A percentile compares a stretch with the other conserved stretches of the same genome.
Conservation (phyloP, 2,113 vertebrate genomes). For the Drymodes brunneopygia region DNA sequence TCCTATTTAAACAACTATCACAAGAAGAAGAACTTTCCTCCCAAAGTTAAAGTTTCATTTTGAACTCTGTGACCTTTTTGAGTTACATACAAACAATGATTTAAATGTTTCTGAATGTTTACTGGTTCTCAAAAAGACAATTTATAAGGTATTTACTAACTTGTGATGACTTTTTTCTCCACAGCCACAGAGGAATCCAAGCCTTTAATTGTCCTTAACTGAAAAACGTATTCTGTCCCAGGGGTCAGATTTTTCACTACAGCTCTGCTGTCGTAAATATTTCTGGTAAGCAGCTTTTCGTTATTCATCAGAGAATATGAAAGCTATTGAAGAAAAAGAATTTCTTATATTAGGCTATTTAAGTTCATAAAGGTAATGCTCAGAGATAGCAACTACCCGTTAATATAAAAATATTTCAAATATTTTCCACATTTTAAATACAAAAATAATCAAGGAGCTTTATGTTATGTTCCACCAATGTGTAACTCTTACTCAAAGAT, state of each 20-base stretch:
- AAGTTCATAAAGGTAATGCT: background rate
- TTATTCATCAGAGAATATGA: constrained; percentile 53
- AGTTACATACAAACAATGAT: background rate
- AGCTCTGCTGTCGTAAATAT: constrained; percentile 52
- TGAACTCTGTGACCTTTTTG: background rate
- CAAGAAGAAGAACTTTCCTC: background rate
- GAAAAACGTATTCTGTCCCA: constrained; percentile 79
- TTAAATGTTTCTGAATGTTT: background rate
- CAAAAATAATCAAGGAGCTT: background rate
- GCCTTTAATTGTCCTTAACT: constrained; percentile 75
- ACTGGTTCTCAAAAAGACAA: background rate
- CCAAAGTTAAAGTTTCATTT: background rate
- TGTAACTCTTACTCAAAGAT: background rate
- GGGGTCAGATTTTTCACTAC: constrained; percentile 76
- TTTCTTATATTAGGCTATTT: background rate
- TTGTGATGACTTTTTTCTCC: constrained; percentile 72
- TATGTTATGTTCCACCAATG: background rate
- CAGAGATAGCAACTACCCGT: background rate
- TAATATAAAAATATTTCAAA: background rate
- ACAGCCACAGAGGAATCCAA: constrained; percentile 66
- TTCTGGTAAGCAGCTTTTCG: constrained; percentile 42
- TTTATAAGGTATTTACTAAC: constrained; percentile 66
- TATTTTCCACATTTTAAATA: background rate
- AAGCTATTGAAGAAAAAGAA: constrained; percentile 65
- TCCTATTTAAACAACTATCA: background rate